Percentiles rank a stretch among this genome's conserved stretches.
phyloP scores from a whole-genome alignment of 1,140 invertebrate species.

The Conus ventricosus region DNA sequence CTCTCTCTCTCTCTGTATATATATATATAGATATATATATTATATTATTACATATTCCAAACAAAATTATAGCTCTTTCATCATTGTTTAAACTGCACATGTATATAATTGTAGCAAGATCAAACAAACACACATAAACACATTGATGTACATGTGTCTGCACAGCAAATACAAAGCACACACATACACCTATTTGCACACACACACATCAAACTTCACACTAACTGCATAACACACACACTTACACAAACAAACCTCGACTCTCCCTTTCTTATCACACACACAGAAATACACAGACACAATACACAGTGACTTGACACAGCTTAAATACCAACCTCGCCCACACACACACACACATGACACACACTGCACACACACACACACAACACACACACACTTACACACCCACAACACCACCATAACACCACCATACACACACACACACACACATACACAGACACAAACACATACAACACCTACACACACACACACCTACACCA shows the following conservation, averaged over 20 bases:
- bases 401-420: neutral
- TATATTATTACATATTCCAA: too few species aligned
- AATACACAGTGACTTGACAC: too few species aligned
- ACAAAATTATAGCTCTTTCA: too few species aligned
- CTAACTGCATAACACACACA: neutral
- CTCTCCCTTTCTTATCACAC: too few species aligned
- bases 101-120: neutral
- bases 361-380: constrained; percentile 18
- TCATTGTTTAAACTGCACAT: neutral
- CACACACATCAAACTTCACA: neutral
- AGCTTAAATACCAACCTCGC: too few species aligned
- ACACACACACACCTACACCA: neutral
- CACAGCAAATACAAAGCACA: neutral
- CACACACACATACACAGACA: neutral
- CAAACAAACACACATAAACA: too few species aligned
- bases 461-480: too few species aligned
- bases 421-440: neutral
- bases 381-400: neutral
- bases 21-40: neutral
- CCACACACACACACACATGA: neutral
- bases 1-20: too few species aligned
- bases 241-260: neutral
- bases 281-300: too few species aligned
- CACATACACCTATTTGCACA: neutral
- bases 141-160: too few species aligned